Percentiles rank a stretch among this genome's conserved stretches.
Conservation (phyloP, 2,797 vertebrate genomes). For the Fringilla coelebs region DNA sequence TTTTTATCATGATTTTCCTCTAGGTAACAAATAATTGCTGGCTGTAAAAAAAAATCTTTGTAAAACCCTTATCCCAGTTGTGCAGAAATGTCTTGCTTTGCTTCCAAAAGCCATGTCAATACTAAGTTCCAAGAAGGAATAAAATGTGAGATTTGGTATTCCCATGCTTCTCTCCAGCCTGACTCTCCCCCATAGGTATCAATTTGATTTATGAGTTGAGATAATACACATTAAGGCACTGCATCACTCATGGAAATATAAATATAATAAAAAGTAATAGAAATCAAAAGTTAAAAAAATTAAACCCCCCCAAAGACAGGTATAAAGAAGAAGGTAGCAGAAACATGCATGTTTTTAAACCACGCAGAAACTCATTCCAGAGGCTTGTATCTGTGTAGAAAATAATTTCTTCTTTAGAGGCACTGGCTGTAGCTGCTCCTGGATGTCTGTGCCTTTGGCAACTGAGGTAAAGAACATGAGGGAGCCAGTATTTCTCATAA, state of each 20-base stretch:
- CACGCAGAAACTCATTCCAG: neutral
- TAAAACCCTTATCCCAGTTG: neutral
- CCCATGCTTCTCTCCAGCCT: neutral
- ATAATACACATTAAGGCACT: neutral
- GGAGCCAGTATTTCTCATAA: neutral
- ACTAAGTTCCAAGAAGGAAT: neutral
- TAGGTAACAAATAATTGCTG: neutral
- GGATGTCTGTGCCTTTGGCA: neutral
- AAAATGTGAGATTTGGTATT: neutral
- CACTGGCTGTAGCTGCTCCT: neutral
- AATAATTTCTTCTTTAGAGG: neutral
- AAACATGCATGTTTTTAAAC: neutral
- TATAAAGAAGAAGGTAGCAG: neutral
- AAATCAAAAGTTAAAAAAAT: neutral
- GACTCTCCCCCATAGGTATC: neutral
- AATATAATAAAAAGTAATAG: neutral
- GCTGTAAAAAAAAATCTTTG: neutral
- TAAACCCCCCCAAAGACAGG: rapidly evolving
- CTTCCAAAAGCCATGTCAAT: neutral
- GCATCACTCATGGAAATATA: neutral
- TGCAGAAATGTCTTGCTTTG: neutral
- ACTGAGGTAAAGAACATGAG: neutral
- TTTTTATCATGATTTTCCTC: neutral
- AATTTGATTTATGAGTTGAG: neutral
- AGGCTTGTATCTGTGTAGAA: neutral